These are phyloP conservation scores for Spinibarbus caldwelli DNA, from an alignment of 2,797 vertebrate species.

Conservation along the genomic window DNA sequence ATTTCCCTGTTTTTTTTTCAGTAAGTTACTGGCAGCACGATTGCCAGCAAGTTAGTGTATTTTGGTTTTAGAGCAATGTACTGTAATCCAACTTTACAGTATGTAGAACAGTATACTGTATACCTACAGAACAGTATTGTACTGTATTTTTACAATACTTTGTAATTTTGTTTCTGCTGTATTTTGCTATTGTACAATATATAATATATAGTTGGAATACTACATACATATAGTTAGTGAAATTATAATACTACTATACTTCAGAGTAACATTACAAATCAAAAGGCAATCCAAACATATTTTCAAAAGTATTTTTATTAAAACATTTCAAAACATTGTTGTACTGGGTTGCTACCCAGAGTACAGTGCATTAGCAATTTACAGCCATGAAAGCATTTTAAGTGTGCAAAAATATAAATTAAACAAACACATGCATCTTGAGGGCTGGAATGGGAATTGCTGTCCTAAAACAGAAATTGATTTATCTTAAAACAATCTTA, in stretches of 20 bases:
- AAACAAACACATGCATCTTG: no score
- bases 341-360: no score
- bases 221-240: background rate
- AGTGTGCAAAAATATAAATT: no score
- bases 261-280: background rate
- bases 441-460: no score
- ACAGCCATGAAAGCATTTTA: no score
- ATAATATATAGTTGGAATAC: no score
- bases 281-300: background rate
- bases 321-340: no score
- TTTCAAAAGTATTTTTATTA: background rate
- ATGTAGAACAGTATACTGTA: background rate
- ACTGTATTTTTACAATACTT: background rate
- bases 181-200: no score
- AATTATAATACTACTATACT: background rate
- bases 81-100: background rate
- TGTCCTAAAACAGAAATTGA: no score
- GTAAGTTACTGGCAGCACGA: background rate
- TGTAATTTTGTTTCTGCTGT: background rate
- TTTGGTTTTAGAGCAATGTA: background rate
- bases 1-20: background rate
- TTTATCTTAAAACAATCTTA: no score
- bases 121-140: no score
- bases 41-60: background rate
- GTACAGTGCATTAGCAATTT: no score